Evolutionary conservation across 2,888 invertebrate species (phyloP), one percentile per base, ranked within the genome.

Genomic region (Sesia bembeciformis): DNA sequence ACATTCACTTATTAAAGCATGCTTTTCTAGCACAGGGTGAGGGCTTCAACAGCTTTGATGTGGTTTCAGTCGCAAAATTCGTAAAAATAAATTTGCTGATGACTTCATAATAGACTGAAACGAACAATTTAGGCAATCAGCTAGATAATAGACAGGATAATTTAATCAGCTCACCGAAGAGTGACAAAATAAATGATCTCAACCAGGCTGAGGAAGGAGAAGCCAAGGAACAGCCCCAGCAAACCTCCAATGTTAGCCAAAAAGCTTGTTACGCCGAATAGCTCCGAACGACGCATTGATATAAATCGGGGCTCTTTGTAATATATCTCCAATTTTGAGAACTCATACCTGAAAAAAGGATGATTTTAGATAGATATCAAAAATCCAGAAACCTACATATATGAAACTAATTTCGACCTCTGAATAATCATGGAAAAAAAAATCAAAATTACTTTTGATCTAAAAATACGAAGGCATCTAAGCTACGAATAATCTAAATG

Each of bases 161-260:
- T 43, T 3, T 39, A 6, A 3, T 53, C 39, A 23, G 49, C 4
- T 51, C 57, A 74, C 76, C 77, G 72, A 49, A 81, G 58, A 49
- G 88, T 83, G 40, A 90, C 66, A 60, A 86, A 91, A 64, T 91
- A 91, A 3, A 90, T 56, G 6, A 90, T 87, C 69, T 91, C 91
- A 2, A 90, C 78, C 7, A 90, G 73, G 3, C 91, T 91, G n/a
- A 91, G 65, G 59, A 91, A 82, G 0, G 91, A 91, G 66, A 91
- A 90, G 41, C 91, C 91, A 58, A 90, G 87, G 65, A 90, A 91
- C 4, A 91, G 70, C 0, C 91, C 91, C 56, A 91, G 74, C 46
- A 91, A 75, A 58, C 91, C 91, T 4, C 91, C 91, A 61, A 90
- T 90, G 67, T 89, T 90, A 60, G 90, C 90, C 5, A 91, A 68